Base-by-base conservation (phyloP, 1,140 invertebrate species). In the Hesperophylax magnus region DNA sequence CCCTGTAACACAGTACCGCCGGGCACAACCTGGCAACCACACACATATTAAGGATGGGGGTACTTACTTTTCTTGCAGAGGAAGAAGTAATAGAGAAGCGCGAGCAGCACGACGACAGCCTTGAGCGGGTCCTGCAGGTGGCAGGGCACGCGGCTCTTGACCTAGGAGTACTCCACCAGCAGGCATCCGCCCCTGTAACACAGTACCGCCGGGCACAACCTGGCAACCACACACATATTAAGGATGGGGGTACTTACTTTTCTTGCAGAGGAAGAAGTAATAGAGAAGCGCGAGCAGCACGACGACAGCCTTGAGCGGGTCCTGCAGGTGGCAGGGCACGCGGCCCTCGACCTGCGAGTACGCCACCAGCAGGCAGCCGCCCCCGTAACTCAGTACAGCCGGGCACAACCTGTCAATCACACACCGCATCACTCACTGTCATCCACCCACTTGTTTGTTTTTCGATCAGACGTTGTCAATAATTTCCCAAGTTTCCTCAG, bases 121-220 rank as follows among this genome's bases (percentile, higher is more conserved):
- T 92, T 92, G 27, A 93, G 90, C 0, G 92, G 92, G 85, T 93
- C 92, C 84, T 93, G 92, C 6, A 92, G 86, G 85, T 93, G 92
- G 81, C 92, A 93, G 15, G 92, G 84, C 18, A 93, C 92, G 81
- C 90, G 39, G 1, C 74, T 74, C 6, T 77, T 52, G 14, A 56
- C 34, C 47, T 82, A 78, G 14, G 81, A 24, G 18, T 75, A 53
- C 9, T 58, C 74, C n/a, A 82, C 74, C 31, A 82, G 20, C n/a
- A 74, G 58, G 47, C 72, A 69, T 3, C 81, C 81, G 1, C 18
- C 54, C 9, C 67, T 78, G 31, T 77, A 82, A 74, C 81, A 71
- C 47, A 82, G 15, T 1, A 72, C 77, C 1, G 77, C 72, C 18
- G 61, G 22, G 31, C 71, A 79, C 60, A 82, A 80, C 78, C 81